phyloP scores from a whole-genome alignment of 2,113 vertebrate species.

The Todiramphus chloris region DNA sequence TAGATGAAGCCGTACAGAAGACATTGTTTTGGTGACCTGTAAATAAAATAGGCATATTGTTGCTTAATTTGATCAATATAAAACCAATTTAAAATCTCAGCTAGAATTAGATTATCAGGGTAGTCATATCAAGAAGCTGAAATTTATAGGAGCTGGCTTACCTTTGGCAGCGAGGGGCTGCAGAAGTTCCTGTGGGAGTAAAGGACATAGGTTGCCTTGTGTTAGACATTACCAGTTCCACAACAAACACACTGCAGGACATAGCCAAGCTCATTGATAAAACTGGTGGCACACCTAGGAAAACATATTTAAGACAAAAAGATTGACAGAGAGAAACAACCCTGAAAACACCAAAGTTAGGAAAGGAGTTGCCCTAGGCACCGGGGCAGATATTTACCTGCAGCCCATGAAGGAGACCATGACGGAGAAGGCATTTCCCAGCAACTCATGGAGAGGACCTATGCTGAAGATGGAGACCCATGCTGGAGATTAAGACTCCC shows the following conservation, averaged over 20 bases:
- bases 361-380: not conserved
- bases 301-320: not conserved
- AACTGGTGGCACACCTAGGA: not conserved
- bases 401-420: not conserved
- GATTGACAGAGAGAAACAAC: not conserved
- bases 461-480: not conserved
- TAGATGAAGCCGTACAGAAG: not conserved
- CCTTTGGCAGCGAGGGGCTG: rapidly evolving
- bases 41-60: not conserved
- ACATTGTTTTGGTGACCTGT: not conserved
- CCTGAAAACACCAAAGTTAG: not conserved
- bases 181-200: not conserved
- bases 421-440: not conserved
- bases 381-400: not conserved
- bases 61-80: not conserved
- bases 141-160: not conserved
- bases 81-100: not conserved
- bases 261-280: not conserved
- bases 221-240: not conserved
- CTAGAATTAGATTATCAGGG: not conserved
- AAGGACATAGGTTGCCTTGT: not conserved
- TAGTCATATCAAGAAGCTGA: not conserved
- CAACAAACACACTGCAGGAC: not conserved
- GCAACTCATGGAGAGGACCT: not conserved
- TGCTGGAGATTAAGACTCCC: no score